Evolutionary conservation across 2,888 invertebrate genomes (phyloP), one percentile per base, ranked within the genome.

Genomic region (Plebejus argus): DNA sequence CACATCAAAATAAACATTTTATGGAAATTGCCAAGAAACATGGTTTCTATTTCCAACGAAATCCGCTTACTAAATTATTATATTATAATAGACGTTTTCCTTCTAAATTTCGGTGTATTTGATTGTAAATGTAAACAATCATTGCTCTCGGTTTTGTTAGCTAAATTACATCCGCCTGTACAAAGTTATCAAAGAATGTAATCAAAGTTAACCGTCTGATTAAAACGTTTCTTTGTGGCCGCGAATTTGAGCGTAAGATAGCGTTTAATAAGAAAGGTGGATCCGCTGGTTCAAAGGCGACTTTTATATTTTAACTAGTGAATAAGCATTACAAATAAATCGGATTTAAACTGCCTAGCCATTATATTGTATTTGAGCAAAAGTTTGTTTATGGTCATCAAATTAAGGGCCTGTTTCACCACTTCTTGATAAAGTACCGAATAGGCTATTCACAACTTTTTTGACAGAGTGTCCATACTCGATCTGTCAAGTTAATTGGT

Each of bases 161-260:
- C 28, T 66, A 66, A 66, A 66, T 66, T 33, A 33, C 66, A 66
- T 66, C 28, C 66, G 66, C 12, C 28, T 28, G 28, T 66, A 66
- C 66, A 66, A 33, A 66, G 66, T 66, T 66, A 66, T 66, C 66
- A 66, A 66, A 66, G 66, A 66, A 66, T 66, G 66, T 66, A 66
- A 33, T 66, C 66, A 66, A 66, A 66, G 66, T 33, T 66, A 66
- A 33, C 15, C 28, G 66, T 66, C 66, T 15, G 66, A 66, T 66
- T 66, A 28, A 66, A 28, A 66, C 28, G 28, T 66, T 66, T 15
- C 66, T 66, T 66, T 66, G 66, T 66, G 66, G 66, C 28, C 66
- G 66, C 66, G 6, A 33, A 66, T 66, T 66, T 66, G 28, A 18
- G 66, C 66, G 28, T 28, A 66, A 66, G 28, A 66, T 66, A 66